A percentile compares a stretch with the other conserved stretches of the same genome.
Evolutionary conservation across 2,888 invertebrate genomes (phyloP).

Genomic region (Noctua comes): DNA sequence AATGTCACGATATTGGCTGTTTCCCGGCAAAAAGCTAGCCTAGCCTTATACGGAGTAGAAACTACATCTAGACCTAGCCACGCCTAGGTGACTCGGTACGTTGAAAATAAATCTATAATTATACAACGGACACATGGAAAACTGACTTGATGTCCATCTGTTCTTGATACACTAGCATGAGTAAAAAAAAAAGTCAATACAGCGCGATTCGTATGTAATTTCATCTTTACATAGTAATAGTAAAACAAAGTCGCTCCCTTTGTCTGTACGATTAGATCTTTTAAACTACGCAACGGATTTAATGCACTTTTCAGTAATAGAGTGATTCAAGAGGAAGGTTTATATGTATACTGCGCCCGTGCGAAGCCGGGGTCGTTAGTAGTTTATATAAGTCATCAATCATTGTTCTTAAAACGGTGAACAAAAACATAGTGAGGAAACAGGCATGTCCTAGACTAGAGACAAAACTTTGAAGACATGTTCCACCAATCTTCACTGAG

Average conservation of each 20-base stretch:
- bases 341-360: too few species aligned
- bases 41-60: constrained; percentile 62
- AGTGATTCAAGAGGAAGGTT: too few species aligned
- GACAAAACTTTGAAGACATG: neutral
- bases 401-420: neutral
- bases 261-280: too few species aligned
- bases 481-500: neutral
- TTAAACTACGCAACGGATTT: too few species aligned
- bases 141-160: neutral
- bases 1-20: constrained; percentile 63
- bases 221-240: too few species aligned
- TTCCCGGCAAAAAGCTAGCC: constrained; percentile 62
- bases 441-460: neutral
- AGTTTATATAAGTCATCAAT: neutral
- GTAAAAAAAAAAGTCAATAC: neutral
- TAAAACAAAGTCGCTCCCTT: too few species aligned
- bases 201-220: neutral
- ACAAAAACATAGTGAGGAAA: neutral
- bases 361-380: too few species aligned
- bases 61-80: constrained; percentile 56
- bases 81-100: constrained; percentile 49
- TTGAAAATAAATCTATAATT: constrained; percentile 38
- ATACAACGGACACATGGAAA: constrained; percentile 27
- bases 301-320: too few species aligned
- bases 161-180: constrained; percentile 14